These are phyloP conservation scores for Oasisia sp. DNA, from an alignment of 2,888 invertebrate genomes.

Conservation along the genomic window DNA sequence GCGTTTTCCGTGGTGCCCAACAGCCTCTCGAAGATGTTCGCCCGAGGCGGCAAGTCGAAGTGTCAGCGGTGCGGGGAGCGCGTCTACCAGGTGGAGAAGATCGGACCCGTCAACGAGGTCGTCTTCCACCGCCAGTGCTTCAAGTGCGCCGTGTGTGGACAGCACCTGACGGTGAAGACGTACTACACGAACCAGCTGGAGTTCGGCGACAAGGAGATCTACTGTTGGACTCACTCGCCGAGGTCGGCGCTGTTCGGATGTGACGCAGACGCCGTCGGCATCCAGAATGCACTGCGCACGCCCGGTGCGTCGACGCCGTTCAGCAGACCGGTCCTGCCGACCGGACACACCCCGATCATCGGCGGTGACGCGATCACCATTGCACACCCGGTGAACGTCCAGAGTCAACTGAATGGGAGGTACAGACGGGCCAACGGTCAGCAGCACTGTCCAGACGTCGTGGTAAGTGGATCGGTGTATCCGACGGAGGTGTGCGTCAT, in stretches of 20 bases:
- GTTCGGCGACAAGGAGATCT: constrained; percentile 59
- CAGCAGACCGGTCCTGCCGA: constrained; percentile 34
- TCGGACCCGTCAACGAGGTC: constrained; percentile 85
- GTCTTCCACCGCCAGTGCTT: constrained; percentile 98
- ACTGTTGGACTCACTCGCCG: constrained; percentile 60
- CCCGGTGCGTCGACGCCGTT: constrained; percentile 31
- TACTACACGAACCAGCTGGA: constrained; percentile 61
- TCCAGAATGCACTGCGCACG: constrained; percentile 61
- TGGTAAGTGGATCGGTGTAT: constrained; percentile 50
- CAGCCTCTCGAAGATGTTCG: constrained; percentile 33
- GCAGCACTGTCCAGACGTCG: constrained; percentile 62
- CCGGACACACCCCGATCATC: constrained; percentile 47
- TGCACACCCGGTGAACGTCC: constrained; percentile 57
- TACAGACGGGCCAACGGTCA: constrained; percentile 50
- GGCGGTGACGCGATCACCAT: constrained; percentile 90
- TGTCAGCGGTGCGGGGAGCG: constrained; percentile 90
- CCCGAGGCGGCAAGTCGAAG: background rate
- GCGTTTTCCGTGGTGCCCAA: background rate
- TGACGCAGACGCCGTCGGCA: constrained; percentile 71
- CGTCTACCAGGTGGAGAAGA: constrained; percentile 93
- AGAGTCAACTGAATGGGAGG: constrained; percentile 48
- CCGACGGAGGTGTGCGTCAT: too few relatives aligned
- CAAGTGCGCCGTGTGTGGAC: constrained; percentile 91
- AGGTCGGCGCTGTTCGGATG: constrained; percentile 56
- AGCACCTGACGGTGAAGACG: constrained; percentile 61